A percentile compares a stretch with the other conserved stretches of the same genome.
Conservation (phyloP, 1,140 invertebrate genomes). For the Drosophila miranda region DNA sequence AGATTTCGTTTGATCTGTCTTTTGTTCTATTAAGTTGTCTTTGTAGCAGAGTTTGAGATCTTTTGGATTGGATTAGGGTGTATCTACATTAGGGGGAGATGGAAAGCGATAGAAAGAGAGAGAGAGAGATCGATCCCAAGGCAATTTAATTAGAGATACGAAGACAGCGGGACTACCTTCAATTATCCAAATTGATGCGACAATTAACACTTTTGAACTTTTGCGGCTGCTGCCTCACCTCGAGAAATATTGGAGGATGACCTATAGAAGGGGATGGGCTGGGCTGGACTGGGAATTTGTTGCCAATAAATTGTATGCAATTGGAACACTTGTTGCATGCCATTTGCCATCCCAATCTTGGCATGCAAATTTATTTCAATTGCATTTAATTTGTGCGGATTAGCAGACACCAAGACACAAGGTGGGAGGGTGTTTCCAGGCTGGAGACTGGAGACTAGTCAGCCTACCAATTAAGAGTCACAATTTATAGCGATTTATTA, state of each 20-base stretch:
- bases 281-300: conserved; percentile 52
- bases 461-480: conserved; percentile 40
- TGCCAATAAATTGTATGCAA: conserved; percentile 80
- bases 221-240: conserved; percentile 27
- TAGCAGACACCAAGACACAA: conserved; percentile 42
- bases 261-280: not conserved
- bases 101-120: not conserved
- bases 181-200: conserved; percentile 72
- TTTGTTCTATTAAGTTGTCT: conserved; percentile 33
- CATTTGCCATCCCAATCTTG: conserved; percentile 53
- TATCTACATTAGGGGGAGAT: not conserved
- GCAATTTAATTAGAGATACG: conserved; percentile 3
- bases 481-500: conserved; percentile 70
- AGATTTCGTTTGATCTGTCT: conserved; percentile 13
- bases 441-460: not conserved
- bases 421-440: not conserved
- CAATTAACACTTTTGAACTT: conserved; percentile 76
- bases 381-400: conserved; percentile 79
- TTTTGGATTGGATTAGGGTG: not conserved
- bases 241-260: not conserved
- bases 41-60: not conserved
- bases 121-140: not conserved
- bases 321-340: conserved; percentile 76
- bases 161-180: conserved; percentile 25
- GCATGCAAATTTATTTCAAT: conserved; percentile 79